Base-by-base conservation (phyloP, 2,888 invertebrate species). In the Drosophila buzzatii region DNA sequence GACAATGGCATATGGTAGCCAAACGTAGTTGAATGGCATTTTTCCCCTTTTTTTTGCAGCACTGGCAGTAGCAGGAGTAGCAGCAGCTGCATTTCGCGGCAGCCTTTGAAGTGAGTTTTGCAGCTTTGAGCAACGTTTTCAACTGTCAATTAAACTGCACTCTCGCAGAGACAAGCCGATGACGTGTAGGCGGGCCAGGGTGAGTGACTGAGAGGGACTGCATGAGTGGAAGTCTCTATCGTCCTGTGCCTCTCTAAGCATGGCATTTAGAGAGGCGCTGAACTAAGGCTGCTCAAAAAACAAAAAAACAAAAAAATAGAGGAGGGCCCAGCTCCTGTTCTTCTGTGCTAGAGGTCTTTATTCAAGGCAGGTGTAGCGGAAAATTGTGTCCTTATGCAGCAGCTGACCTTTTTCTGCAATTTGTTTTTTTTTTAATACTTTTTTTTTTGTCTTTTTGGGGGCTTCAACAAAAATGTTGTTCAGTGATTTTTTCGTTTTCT, bases 121-220 rank as follows among this genome's bases (percentile, higher is more conserved):
- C 62, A 71, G 71, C 80, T 80, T 80, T 80, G 76, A 80, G 73
- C 76, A 73, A 60, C 67, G 74, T 76, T 77, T 82, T 67, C 62
- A 66, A 79, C 79, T 82, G 81, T 82, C 81, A 81, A 81, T 81
- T 82, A 81, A 82, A 82, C 76, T 79, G 81, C 82, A 79, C 82
- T 81, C 73, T 78, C 57, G 64, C 44, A 56, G 69, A 71, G 73
- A 71, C 70, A 70, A 75, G 79, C 72, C 82, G 79, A 69, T 81
- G 79, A 76, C 72, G 62, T 65, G 68, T 27, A 56, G 23, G 37
- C 23, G 37, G 20, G 39, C 16, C 5, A 16, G 53, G 37, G 37
- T 31, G 14, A 37, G 39, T 16, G 20, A 8, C 16, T 14, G 44
- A 27, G 3, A 8, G 33, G 20, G 35, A 18, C 27, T 18, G 16